A percentile compares a stretch with the other conserved stretches of the same genome.
Conservation (phyloP, 2,888 invertebrate species). For the Habrosyne pyritoides region DNA sequence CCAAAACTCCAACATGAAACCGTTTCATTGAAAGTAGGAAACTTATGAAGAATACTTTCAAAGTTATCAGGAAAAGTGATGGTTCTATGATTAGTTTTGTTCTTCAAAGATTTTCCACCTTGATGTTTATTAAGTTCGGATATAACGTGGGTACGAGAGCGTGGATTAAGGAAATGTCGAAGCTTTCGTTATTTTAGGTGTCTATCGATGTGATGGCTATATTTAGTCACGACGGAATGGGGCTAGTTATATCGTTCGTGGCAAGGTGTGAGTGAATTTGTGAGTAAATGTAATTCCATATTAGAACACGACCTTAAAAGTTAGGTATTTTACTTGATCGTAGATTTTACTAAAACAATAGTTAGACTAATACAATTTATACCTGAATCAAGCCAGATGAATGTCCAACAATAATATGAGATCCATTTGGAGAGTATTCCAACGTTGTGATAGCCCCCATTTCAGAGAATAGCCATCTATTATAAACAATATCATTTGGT, state of each 20-base stretch:
- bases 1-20: not conserved
- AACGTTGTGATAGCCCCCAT: slow-evolving; percentile 63
- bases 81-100: not conserved
- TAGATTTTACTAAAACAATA: not conserved
- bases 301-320: no score
- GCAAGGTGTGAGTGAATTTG: no score
- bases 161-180: not conserved
- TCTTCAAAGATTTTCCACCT: not conserved
- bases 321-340: no score
- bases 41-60: not conserved
- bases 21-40: not conserved
- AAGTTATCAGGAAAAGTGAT: not conserved
- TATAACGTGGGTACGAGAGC: not conserved
- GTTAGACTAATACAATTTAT: slow-evolving; percentile 13
- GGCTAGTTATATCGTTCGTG: no score
- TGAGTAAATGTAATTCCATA: no score
- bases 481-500: slow-evolving; percentile 51
- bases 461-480: slow-evolving; percentile 63
- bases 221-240: no score
- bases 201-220: no score
- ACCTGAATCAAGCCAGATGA: slow-evolving; percentile 81
- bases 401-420: slow-evolving; percentile 69
- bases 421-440: slow-evolving; percentile 69
- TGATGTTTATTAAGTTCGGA: not conserved
- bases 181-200: no score